Evolutionary conservation across 2,113 vertebrate genomes (phyloP), one percentile per base, ranked within the genome.

Genomic region (Cheirogaleus medius): DNA sequence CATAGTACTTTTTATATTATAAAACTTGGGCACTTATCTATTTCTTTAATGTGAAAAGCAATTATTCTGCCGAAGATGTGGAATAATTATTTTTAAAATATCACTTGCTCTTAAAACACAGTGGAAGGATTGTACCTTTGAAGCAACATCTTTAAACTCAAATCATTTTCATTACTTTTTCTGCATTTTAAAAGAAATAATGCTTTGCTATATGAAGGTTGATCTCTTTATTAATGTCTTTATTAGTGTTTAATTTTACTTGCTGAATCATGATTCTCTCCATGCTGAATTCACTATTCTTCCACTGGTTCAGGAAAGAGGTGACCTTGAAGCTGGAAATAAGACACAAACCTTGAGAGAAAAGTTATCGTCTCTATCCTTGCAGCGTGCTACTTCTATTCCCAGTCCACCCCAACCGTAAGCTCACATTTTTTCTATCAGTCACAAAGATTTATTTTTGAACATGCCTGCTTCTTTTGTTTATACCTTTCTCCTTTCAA

Each of bases 41-140:
- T 71, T 81, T 91, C 69, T 82, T 86, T 95, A 85, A 90, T 69
- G 14, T 84, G 20, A 80, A 96, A 95, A 95, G 80, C 32, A 95
- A 90, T 88, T 90, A 90, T 21, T 94, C 25, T 83, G 44, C 27
- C 44, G 9, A 71, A 90, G 60, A 95, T 74, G 21, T 66, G 37
- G 54, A 73, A 78, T 94, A 90, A 74, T 94, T 96, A 94, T 86
- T 87, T 91, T 92, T 84, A 69, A 95, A 97, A 92, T 87, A 83
- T 69, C 47, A 83, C 68, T 87, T 92, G 54, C 32, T 92, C 44
- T 92, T 94, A 90, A 96, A 87, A 96, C n/a, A 92, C 21, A 81
- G 54, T 37, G 13, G 14, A 94, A 6, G 71, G 29, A 80, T 42
- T 74, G 56, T 88, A 15, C 13, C 56, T 76, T 84, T 87, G 71